Evolutionary conservation across 2,888 invertebrate genomes (phyloP).

Genomic region (Chymomyza caudatula): DNA sequence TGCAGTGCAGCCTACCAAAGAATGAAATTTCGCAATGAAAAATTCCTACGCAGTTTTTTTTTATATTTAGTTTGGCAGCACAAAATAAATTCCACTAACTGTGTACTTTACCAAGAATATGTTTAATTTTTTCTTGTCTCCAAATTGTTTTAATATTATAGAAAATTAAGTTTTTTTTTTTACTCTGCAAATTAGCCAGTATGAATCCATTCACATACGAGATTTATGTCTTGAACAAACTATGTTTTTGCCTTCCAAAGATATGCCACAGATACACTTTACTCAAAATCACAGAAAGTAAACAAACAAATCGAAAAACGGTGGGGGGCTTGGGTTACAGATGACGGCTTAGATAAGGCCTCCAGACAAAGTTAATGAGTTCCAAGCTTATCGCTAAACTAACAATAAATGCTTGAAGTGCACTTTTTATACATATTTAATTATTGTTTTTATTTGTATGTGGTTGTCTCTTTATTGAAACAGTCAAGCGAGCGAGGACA

Average conservation of each 20-base stretch:
- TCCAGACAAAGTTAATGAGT: background rate
- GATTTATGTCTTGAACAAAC: too few species aligned
- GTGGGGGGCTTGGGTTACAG: background rate
- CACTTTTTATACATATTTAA: background rate
- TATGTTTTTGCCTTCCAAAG: background rate
- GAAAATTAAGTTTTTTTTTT: too few species aligned
- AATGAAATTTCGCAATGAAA: too few species aligned
- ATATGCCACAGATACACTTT: background rate
- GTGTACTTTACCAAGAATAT: too few species aligned
- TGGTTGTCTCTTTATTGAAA: slow-evolving; percentile 2
- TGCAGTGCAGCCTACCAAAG: too few species aligned
- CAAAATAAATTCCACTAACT: too few species aligned
- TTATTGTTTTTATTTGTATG: background rate
- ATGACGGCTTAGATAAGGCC: background rate
- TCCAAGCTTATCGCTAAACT: slow-evolving; percentile 39
- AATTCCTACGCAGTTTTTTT: too few species aligned
- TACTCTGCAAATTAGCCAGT: too few species aligned
- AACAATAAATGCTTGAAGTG: slow-evolving; percentile 26
- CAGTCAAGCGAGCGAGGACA: background rate
- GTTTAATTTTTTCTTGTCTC: too few species aligned
- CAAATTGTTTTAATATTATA: too few species aligned
- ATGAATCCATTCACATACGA: too few species aligned
- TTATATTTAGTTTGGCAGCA: too few species aligned
- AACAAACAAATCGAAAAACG: background rate
- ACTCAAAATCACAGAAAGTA: background rate